A percentile compares a stretch with the other conserved stretches of the same genome.
These are phyloP conservation scores for Drosophila lacteicornis DNA, from an alignment of 1,140 invertebrate species.

Conservation along the genomic window DNA sequence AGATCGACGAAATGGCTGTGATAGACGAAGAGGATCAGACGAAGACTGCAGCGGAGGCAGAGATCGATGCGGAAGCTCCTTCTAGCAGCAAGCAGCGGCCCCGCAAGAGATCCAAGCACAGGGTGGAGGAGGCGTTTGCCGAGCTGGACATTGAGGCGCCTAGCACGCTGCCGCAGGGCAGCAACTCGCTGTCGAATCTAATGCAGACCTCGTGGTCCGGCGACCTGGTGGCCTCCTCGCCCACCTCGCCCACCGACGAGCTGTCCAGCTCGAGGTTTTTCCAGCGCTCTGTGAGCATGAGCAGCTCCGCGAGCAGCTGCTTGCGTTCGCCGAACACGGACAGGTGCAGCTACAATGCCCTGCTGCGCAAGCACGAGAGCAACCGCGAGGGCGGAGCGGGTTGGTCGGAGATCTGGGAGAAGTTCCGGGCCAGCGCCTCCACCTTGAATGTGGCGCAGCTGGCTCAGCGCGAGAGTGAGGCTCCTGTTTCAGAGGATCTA, in stretches of 20 bases:
- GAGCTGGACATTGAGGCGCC: conserved; percentile 32
- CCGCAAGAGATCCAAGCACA: conserved; percentile 44
- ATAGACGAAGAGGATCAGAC: conserved; percentile 62
- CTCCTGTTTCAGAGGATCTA: conserved; percentile 37
- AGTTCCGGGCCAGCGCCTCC: conserved; percentile 61
- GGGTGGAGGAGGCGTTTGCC: conserved; percentile 44
- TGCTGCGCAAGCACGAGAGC: conserved; percentile 85
- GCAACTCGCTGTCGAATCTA: conserved; percentile 75
- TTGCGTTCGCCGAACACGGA: conserved; percentile 65
- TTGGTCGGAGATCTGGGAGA: conserved; percentile 77
- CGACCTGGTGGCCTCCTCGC: conserved; percentile 33
- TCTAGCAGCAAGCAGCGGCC: conserved; percentile 15
- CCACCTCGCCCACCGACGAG: conserved; percentile 45
- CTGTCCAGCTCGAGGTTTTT: conserved; percentile 32
- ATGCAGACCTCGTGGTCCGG: conserved; percentile 83
- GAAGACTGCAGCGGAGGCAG: neutral
- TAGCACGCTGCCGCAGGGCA: conserved; percentile 53
- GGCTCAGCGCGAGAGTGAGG: conserved; percentile 76
- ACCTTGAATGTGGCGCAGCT: conserved; percentile 58
- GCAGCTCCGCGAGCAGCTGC: conserved; percentile 55
- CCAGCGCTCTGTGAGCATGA: conserved; percentile 74
- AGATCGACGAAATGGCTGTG: conserved; percentile 78
- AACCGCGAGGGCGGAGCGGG: conserved; percentile 82
- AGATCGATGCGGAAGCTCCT: neutral
- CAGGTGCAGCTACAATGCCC: conserved; percentile 77